These are phyloP conservation scores for Argya squamiceps DNA, from an alignment of 2,797 vertebrate species.

Conservation along the genomic window DNA sequence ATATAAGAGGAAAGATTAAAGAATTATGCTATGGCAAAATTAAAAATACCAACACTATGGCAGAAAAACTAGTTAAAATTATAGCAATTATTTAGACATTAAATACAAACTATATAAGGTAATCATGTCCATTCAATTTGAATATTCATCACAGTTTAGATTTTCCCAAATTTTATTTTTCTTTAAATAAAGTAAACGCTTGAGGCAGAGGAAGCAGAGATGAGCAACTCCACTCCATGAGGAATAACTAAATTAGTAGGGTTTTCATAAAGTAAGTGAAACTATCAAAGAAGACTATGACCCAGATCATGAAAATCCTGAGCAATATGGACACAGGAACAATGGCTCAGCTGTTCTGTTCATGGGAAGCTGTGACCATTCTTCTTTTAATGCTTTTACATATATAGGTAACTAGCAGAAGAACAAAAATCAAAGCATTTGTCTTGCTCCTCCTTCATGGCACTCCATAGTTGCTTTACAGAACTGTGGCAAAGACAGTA, in stretches of 20 bases:
- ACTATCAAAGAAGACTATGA: neutral
- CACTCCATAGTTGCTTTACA: neutral
- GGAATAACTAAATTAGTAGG: neutral
- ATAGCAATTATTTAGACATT: neutral
- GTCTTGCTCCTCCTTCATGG: neutral
- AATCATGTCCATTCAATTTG: neutral
- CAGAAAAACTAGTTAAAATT: neutral
- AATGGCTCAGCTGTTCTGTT: neutral
- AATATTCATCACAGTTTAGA: neutral
- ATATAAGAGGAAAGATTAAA: neutral
- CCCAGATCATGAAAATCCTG: neutral
- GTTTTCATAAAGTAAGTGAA: neutral
- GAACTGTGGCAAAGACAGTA: neutral
- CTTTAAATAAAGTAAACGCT: neutral
- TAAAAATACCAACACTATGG: neutral
- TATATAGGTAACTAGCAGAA: neutral
- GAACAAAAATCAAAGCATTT: neutral
- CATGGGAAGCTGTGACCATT: neutral
- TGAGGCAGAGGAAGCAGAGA: neutral
- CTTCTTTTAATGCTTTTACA: neutral
- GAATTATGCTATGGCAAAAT: neutral
- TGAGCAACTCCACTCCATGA: neutral
- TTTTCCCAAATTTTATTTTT: neutral
- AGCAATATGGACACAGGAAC: neutral
- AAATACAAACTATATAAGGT: neutral